phyloP scores from a whole-genome alignment of 2,888 invertebrate genomes.

The Alloplasta piceator region DNA sequence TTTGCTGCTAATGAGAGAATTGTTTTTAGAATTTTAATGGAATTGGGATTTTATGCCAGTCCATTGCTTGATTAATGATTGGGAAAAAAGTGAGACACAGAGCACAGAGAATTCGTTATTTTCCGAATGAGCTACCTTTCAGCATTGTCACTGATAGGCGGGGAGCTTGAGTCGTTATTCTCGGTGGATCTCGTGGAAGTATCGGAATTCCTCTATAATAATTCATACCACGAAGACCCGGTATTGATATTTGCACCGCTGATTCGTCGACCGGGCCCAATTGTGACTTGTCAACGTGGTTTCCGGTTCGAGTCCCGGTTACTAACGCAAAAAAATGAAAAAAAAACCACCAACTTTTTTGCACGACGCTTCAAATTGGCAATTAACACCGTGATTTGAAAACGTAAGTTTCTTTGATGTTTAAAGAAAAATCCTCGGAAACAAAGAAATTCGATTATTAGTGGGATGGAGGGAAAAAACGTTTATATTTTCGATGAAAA shows the following conservation, averaged over 20 bases:
- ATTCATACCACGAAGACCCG: conserved; percentile 78
- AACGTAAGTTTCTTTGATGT: neutral
- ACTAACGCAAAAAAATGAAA: conserved; percentile 29
- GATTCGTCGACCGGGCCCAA: conserved; percentile 75
- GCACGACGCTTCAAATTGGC: conserved; percentile 51
- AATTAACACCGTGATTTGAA: neutral
- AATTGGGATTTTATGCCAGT: no score
- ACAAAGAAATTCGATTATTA: conserved; percentile 12
- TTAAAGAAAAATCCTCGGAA: conserved; percentile 40
- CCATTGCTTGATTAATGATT: no score
- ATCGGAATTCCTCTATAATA: conserved; percentile 77
- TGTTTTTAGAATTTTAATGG: no score
- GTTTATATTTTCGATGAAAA: no score
- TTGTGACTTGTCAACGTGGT: conserved; percentile 69
- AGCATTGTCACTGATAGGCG: conserved; percentile 78
- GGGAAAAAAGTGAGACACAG: neutral
- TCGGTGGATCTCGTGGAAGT: conserved; percentile 78
- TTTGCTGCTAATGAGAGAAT: no score
- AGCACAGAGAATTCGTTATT: conserved; percentile 11
- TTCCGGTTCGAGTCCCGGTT: neutral
- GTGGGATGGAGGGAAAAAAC: neutral
- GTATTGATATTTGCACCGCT: conserved; percentile 75
- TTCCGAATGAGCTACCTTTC: conserved; percentile 71
- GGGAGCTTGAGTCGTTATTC: conserved; percentile 76
- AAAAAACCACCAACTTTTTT: neutral